Base-by-base conservation (phyloP, 1,140 invertebrate genomes). In the Papilio xuthus region DNA sequence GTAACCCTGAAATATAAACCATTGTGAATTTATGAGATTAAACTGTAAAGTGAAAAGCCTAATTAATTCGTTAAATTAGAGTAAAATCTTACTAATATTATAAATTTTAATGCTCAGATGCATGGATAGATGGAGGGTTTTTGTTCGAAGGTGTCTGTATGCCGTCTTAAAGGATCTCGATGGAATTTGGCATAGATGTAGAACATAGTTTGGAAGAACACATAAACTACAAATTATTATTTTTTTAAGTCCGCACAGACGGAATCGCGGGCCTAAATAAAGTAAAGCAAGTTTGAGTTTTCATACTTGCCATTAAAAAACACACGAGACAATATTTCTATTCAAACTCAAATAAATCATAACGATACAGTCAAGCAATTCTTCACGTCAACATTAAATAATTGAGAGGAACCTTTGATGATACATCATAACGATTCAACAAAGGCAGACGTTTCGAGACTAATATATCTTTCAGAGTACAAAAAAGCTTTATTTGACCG, bases 401-500 rank as follows among this genome's bases (percentile, higher is more conserved):
- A 71, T 37, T 41, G 32, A 71, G 41, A 20, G 18, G 41, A 37
- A 71, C 69, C 37, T 71, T 37, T 41, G 69, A 41, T 32, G n/a
- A 9, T 41, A 26, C 42, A 47, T 73, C 20, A 73, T 23, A 73
- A 50, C 13, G 42, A 47, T 15, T 44, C 37, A 47, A 73, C 71
- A 73, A 73, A 73, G 13, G 42, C 23, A 47, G 71, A 73, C 69
- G 42, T 73, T 73, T n/a, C 13, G 71, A 15, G 41, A 47, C 41
- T 73, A 73, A 73, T 73, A 73, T 28, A 47, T 47, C 71, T 44
- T 73, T 73, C 42, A 73, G 9, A 47, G 37, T 44, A 73, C 71
- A 73, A 73, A 73, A 73, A 73, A 26, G 20, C 71, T 73, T 73
- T 47, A 73, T 73, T 73, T 73, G 37, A 73, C 28, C 20, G 71